Base-by-base conservation (phyloP, 1,140 invertebrate species). In the Hyposmocoma kahamanoa region DNA sequence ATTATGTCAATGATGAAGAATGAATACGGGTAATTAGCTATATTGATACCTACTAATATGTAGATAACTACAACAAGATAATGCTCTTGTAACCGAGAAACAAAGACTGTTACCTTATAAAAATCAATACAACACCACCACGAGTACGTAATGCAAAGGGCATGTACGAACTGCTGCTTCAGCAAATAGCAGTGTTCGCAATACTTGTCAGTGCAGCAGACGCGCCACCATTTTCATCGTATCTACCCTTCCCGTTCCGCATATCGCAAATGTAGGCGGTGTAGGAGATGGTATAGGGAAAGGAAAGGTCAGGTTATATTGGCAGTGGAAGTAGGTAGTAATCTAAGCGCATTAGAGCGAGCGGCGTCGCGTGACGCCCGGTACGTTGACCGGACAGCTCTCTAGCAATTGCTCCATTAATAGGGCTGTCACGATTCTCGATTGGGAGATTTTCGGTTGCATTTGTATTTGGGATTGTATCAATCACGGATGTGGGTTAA, bases 331-430 rank as follows among this genome's bases (percentile, higher is more conserved):
- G 67, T 72, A 72, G 74, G 74, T 63, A 75, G 74, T 74, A 72
- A 77, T 76, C 66, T 79, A 75, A 74, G 68, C 72, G 70, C 72
- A 78, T 80, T 82, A 78, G 76, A 69, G 67, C 64, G 62, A 47
- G 59, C 75, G 67, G 51, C 67, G 70, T 72, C 54, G 66, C 78
- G 76, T 82, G 76, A 78, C 75, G 72, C 55, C 54, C 51, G 61
- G 76, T 64, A 59, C 72, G 50, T 75, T 83, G 76, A 78, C 76
- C 78, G 73, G 55, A 39, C 42, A 52, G 66, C 60, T 62, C 68
- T 61, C 69, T 64, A 74, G 61, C 73, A 71, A 72, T 73, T 76
- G 63, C 68, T 63, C 59, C 58, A 67, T 65, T 65, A 66, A 54
- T 50, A 74, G 72, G 68, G 72, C 49, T 69, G 60, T 49, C 66